These are phyloP conservation scores for Myopa testacea DNA, from an alignment of 2,888 invertebrate species.

Conservation along the genomic window DNA sequence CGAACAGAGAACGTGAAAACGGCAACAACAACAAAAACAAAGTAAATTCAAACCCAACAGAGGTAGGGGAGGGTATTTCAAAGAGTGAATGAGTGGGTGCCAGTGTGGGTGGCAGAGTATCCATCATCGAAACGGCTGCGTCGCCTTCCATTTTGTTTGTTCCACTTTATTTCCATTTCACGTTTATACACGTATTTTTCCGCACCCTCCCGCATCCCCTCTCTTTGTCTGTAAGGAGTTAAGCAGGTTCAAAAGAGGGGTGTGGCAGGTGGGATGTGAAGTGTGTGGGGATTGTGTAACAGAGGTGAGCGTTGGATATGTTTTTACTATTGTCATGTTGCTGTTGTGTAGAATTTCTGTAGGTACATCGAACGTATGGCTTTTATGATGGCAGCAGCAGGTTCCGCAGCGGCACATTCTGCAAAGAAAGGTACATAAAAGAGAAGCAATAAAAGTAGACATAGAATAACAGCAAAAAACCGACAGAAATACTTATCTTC, in stretches of 20 bases:
- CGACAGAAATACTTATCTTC: background rate
- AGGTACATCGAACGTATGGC: background rate
- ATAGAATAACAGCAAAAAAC: background rate
- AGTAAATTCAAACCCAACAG: background rate
- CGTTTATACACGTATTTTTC: background rate
- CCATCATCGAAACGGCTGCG: background rate
- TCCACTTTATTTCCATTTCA: background rate
- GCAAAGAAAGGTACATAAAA: constrained; percentile 4
- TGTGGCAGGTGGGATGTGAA: no score
- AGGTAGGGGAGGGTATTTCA: background rate
- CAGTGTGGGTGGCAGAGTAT: background rate
- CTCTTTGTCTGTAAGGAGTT: background rate
- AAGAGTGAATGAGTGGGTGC: background rate
- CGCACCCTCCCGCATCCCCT: background rate
- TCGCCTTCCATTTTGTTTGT: background rate
- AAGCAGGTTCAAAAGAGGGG: no score
- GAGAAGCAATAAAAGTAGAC: constrained; percentile 4
- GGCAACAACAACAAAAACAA: background rate
- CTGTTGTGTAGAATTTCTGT: constrained; percentile 4
- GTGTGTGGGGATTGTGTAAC: background rate
- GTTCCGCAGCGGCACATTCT: background rate
- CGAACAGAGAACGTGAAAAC: background rate
- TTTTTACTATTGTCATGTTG: constrained; percentile 14
- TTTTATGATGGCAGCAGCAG: background rate
- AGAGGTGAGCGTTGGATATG: constrained; percentile 5